Base-by-base conservation (phyloP, 2,888 invertebrate genomes). In the Zele albiditarsus region DNA sequence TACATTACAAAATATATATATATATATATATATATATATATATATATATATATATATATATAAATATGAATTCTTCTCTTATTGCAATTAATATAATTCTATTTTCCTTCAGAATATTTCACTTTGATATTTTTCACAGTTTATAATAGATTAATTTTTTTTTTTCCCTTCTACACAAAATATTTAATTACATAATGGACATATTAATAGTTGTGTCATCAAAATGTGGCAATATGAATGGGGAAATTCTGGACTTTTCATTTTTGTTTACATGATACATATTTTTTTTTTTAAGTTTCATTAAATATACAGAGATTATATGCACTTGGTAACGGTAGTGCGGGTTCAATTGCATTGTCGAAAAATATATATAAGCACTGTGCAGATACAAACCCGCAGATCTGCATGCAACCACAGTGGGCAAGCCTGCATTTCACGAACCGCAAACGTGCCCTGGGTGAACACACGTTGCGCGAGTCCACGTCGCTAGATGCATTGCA, bases 341-440 rank as follows among this genome's bases (percentile, higher is more conserved):
- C 62, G 62, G 28, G 62, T 28, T 28, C 8, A 16, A 62, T 62
- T 62, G 28, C 4, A 31, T 27, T 27, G 62, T 28, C 16, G 28
- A 31, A 63, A 38, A 33, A 53, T 53, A 53, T 53, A 53, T 20
- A 53, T 53, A 53, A 53, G 53, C 53, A 53, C n/a, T 53, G 53
- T 53, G 31, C 63, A 38, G 63, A 63, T 31, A 38, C 31, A 63
- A 63, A 63, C 63, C 63, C 60, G 60, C 28, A 60, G 60, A 60
- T 60, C 60, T 60, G 60, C 27, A 38, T 16, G 63, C 63, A 12
- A 20, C 31, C 33, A 63, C 33, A 33, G 63, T 63, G 33, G n/a
- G 33, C 28, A 31, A 38, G 33, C 63, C 63, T 12, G 63, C 31
- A 63, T 63, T 28, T 31, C 33, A 33, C 38, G 38, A 16, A 63